Evolutionary conservation across 1,140 invertebrate species (phyloP).

Genomic region (Bombus impatiens): DNA sequence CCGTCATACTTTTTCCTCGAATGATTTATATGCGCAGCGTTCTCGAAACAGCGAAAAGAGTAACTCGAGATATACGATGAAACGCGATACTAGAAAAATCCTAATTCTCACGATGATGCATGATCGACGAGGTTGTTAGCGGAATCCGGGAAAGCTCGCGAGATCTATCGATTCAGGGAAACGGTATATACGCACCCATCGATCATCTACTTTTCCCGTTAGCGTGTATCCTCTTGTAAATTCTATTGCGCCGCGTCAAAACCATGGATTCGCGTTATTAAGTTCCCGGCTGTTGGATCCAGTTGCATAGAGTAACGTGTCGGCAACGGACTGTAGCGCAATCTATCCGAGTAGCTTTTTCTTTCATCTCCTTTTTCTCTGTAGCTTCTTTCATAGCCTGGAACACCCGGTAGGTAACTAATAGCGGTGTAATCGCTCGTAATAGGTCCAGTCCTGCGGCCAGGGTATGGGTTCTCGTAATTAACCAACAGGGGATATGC

Average conservation of each 20-base stretch:
- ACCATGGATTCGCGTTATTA: slow-evolving; percentile 66
- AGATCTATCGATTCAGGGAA: slow-evolving; percentile 25
- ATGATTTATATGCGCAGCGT: too few relatives aligned
- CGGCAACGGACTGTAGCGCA: slow-evolving; percentile 62
- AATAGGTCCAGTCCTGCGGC: slow-evolving; percentile 74
- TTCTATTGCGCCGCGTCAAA: slow-evolving; percentile 47
- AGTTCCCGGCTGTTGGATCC: slow-evolving; percentile 47
- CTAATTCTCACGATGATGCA: not conserved
- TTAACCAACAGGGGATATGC: slow-evolving; percentile 61
- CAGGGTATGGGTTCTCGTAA: slow-evolving; percentile 67
- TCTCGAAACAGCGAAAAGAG: not conserved
- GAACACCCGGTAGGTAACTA: slow-evolving; percentile 77
- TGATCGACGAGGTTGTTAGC: not conserved
- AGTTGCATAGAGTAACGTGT: slow-evolving; percentile 60
- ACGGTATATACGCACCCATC: slow-evolving; percentile 59
- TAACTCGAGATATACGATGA: not conserved
- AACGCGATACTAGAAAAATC: not conserved
- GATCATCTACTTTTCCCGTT: slow-evolving; percentile 56
- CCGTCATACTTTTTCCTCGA: not conserved
- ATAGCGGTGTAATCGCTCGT: slow-evolving; percentile 78
- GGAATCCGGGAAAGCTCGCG: slow-evolving; percentile 13
- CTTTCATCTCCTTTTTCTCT: slow-evolving; percentile 44
- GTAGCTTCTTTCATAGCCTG: slow-evolving; percentile 55
- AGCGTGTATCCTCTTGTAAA: slow-evolving; percentile 48
- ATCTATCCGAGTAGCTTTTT: slow-evolving; percentile 65